phyloP scores from a whole-genome alignment of 1,140 invertebrate species.

The Musca vetustissima region DNA sequence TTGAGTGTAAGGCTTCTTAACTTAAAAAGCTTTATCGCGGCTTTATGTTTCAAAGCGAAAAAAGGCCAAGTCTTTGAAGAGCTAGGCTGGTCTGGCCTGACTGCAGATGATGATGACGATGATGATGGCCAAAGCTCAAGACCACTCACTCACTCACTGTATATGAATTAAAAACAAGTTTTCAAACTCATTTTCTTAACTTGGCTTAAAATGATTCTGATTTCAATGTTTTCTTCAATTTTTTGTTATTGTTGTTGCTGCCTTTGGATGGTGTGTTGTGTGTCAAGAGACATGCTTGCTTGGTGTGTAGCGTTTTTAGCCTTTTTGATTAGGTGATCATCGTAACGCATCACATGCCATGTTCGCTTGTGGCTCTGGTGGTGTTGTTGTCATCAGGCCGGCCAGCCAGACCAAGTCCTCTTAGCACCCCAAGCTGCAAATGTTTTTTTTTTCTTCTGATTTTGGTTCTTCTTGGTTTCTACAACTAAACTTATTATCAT shows the following conservation, averaged over 20 bases:
- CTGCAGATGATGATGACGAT: too few relatives aligned
- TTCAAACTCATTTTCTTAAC: conserved; percentile 22
- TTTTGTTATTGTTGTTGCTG: too few relatives aligned
- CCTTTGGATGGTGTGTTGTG: too few relatives aligned
- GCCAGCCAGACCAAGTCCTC: neutral
- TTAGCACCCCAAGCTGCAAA: too few relatives aligned
- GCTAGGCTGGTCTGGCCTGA: too few relatives aligned
- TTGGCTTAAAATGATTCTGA: conserved; percentile 11
- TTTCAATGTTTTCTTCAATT: too few relatives aligned
- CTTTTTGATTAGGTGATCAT: conserved; percentile 35
- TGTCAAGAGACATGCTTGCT: conserved; percentile 10
- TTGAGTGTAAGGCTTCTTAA: neutral
- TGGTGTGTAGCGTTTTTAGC: conserved; percentile 25
- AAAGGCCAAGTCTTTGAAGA: too few relatives aligned
- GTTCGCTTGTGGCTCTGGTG: conserved; percentile 27
- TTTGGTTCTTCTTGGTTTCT: too few relatives aligned
- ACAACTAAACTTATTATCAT: neutral
- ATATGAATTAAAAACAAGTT: conserved; percentile 23
- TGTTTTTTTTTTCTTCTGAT: too few relatives aligned
- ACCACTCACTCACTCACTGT: too few relatives aligned
- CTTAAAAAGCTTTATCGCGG: conserved; percentile 13
- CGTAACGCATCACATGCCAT: conserved; percentile 34
- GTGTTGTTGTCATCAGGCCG: conserved; percentile 4
- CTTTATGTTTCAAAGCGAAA: conserved; percentile 9
- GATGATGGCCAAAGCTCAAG: too few relatives aligned